phyloP scores from a whole-genome alignment of 2,797 vertebrate genomes.

The Tragopan temminckii region DNA sequence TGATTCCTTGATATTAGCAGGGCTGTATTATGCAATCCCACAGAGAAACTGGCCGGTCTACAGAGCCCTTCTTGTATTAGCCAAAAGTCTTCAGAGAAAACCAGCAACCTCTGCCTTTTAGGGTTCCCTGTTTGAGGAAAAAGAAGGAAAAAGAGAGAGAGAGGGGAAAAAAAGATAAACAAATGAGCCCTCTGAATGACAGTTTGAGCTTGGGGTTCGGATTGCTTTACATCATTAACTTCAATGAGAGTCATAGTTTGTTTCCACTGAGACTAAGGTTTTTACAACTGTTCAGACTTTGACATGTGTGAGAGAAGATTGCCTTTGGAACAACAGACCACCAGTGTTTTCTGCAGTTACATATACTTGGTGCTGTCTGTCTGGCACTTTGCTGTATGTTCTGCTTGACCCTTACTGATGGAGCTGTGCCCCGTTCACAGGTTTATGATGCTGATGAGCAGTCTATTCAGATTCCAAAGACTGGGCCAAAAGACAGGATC shows the following conservation, averaged over 20 bases:
- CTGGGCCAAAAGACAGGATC: background rate
- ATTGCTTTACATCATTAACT: background rate
- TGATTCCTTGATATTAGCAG: background rate
- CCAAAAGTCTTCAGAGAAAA: background rate
- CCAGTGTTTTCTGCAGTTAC: accelerated
- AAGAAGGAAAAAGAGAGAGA: background rate
- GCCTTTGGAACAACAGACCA: background rate
- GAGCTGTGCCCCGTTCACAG: slow-evolving; percentile 10
- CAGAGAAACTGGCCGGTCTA: accelerated
- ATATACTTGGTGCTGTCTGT: background rate
- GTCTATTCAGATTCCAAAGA: background rate
- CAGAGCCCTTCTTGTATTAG: accelerated
- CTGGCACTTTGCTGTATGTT: accelerated
- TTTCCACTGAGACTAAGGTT: background rate
- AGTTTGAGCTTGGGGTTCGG: background rate
- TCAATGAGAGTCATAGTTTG: background rate
- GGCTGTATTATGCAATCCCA: accelerated
- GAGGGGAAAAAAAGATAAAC: background rate
- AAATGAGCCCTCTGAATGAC: background rate
- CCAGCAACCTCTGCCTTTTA: background rate
- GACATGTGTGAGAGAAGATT: background rate
- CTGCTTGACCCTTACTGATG: background rate
- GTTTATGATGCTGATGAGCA: background rate
- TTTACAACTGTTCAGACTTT: background rate
- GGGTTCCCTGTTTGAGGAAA: background rate